Evolutionary conservation across 2,113 vertebrate species (phyloP), one percentile per base, ranked within the genome.

Genomic region (Oncorhynchus gorbuscha): DNA sequence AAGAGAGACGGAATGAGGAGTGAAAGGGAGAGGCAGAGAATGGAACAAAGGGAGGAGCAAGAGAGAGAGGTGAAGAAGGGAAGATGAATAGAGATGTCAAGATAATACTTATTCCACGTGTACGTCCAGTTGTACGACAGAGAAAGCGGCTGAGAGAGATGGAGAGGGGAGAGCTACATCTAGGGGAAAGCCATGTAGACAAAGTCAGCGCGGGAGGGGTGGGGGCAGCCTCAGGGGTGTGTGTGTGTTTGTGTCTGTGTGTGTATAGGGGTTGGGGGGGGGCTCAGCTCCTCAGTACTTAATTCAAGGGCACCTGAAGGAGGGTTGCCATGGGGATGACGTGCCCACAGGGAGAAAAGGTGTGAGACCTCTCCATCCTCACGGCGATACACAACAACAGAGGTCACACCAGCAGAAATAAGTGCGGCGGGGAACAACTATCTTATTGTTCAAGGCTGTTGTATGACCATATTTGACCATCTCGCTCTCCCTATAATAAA

Each of bases 271-370:
- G 35, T 39, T 39, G 35, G 32, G 28, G 35, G 9, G 48, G 35
- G 35, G 35, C 35, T 35, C 39, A 45, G 39, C 39, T 45, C 69
- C 45, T 58, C 75, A 72, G 73, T 68, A 55, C 35, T 85, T 80
- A 76, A n/a, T 81, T 77, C 55, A 83, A 89, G 72, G 80, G 72
- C 64, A 83, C 13, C 69, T 71, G 2, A 16, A 67, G 64, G 77
- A 71, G 45, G 58, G 72, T 78, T 76, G 79, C 58, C 73, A 82
- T 80, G 78, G 89, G 85, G 72, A 82, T 61, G 22, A 24, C 16
- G 18, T 67, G 45, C n/a, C 69, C 69, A 26, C 35, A 70, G n/a
- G 45, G 69, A 30, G 20, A 49, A 48, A 45, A 22, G 26, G 24
- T 67, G 65, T 14, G 26, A 16, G 24, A 67, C 65, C 65, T 30